Evolutionary conservation across 2,888 invertebrate genomes (phyloP), one percentile per base, ranked within the genome.

Genomic region (Physocephala rufipes): DNA sequence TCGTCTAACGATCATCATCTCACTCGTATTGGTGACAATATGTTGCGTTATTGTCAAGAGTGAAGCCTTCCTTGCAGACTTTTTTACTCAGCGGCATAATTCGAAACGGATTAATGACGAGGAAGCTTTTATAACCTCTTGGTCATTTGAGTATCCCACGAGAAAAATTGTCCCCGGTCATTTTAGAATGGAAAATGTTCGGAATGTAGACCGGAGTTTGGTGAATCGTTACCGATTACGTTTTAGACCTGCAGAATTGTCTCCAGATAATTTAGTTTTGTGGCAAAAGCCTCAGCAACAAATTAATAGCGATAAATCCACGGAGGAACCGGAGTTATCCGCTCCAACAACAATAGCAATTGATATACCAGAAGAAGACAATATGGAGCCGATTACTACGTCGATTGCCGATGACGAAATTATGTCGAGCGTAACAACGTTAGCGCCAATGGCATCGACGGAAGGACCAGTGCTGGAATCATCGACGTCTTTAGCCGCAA

Each of bases 161-260:
- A 73, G 63, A 65, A 19, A 77, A 76, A 68, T 36, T 55, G 28
- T 21, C 78, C 75, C 30, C 68, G 0, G 49, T 36, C 36, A 36
- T 36, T 36, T 4, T 4, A 4, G 36, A 4, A 7, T 36, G 9
- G 36, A 4, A 36, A 36, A 36, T 36, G 36, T 9, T 4, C 36
- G 36, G 36, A 4, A 7, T 36, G 69, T 55, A 0, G 63, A 71
- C 30, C 19, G 45, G 59, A 77, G 74, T 5, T 67, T 79, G 64
- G 78, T 77, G 3, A 76, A 75, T 36, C 76, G 76, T 15, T 84
- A 82, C 55, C 80, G 79, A 28, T 65, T 82, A 51, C 80, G 83
- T 51, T 84, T 77, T 73, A 77, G 77, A 55, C 82, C 83, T 9
- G 58, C 55, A 12, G 62, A 65, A 26, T 36, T 36, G 9, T 36